A percentile compares a stretch with the other conserved stretches of the same genome.
These are phyloP conservation scores for Anarhynchus alexandrinus DNA, from an alignment of 2,113 vertebrate species.

Conservation along the genomic window DNA sequence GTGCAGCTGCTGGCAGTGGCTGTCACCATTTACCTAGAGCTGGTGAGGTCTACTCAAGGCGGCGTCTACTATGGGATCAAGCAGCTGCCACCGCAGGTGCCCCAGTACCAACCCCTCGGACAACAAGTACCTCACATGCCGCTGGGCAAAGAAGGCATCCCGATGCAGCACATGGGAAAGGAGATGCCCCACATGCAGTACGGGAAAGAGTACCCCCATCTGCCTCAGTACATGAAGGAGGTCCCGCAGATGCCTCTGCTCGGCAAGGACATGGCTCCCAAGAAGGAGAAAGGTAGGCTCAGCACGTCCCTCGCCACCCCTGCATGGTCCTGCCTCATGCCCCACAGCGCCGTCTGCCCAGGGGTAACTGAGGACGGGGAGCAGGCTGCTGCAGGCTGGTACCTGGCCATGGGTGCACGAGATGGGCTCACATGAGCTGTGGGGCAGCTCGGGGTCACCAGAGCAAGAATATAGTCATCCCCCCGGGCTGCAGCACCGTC, in stretches of 20 bases:
- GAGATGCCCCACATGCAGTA: constrained; percentile 89
- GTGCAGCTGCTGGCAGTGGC: constrained; percentile 70
- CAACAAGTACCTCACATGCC: constrained; percentile 90
- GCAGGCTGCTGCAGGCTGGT: background rate
- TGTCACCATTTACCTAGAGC: constrained; percentile 70
- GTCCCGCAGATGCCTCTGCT: constrained; percentile 86
- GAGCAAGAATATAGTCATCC: background rate
- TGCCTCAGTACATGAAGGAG: constrained; percentile 92
- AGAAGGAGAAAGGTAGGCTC: constrained; percentile 90
- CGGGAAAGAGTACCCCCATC: constrained; percentile 83
- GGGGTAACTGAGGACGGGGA: fast-evolving
- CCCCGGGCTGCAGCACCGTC: background rate
- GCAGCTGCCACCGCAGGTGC: constrained; percentile 81
- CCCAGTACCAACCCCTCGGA: constrained; percentile 82
- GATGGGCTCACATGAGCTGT: background rate
- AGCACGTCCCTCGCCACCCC: fast-evolving
- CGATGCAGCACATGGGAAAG: constrained; percentile 85
- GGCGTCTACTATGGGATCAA: constrained; percentile 92
- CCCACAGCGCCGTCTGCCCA: fast-evolving
- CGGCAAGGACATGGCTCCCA: constrained; percentile 83
- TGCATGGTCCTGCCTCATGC: fast-evolving
- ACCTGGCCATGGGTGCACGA: background rate
- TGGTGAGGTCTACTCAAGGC: constrained; percentile 72
- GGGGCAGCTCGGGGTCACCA: background rate
- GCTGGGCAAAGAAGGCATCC: constrained; percentile 82